Evolutionary conservation across 2,888 invertebrate species (phyloP).

Genomic region (Cosmia trapezina): DNA sequence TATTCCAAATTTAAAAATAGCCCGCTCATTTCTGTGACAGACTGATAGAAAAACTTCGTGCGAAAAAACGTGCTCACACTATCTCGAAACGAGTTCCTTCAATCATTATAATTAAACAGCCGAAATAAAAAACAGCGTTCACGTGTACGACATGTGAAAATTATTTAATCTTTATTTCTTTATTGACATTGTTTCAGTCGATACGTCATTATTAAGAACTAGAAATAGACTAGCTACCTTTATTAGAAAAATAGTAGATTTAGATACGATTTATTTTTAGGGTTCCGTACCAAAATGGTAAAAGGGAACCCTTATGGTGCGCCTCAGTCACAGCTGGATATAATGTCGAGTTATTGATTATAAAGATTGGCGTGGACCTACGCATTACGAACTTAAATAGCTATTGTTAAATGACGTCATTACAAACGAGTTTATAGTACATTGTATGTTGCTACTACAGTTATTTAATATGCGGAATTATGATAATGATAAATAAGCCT

Average conservation of each 20-base stretch:
- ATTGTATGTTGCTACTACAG: not conserved
- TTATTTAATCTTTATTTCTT: conserved; percentile 18
- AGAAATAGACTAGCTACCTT: too few relatives aligned
- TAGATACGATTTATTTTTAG: not conserved
- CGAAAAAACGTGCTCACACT: conserved; percentile 8
- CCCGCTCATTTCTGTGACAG: not conserved
- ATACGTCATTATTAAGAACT: not conserved
- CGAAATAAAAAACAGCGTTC: conserved; percentile 28
- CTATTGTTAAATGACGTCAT: conserved; percentile 43
- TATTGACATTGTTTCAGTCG: not conserved
- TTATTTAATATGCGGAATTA: not conserved
- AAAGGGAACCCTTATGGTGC: too few relatives aligned
- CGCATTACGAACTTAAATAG: conserved; percentile 26
- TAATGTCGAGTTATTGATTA: not conserved
- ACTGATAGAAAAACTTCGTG: not conserved
- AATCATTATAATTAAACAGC: not conserved
- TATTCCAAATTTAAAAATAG: not conserved
- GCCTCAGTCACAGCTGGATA: too few relatives aligned
- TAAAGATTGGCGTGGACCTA: conserved; percentile 10
- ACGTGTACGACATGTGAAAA: conserved; percentile 32
- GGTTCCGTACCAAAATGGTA: too few relatives aligned
- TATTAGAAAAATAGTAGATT: too few relatives aligned
- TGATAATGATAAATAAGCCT: not conserved
- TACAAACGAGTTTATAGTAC: not conserved
- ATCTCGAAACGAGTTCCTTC: conserved; percentile 21